These are phyloP conservation scores for Setophaga coronata DNA, from an alignment of 2,113 vertebrate genomes.

Conservation along the genomic window DNA sequence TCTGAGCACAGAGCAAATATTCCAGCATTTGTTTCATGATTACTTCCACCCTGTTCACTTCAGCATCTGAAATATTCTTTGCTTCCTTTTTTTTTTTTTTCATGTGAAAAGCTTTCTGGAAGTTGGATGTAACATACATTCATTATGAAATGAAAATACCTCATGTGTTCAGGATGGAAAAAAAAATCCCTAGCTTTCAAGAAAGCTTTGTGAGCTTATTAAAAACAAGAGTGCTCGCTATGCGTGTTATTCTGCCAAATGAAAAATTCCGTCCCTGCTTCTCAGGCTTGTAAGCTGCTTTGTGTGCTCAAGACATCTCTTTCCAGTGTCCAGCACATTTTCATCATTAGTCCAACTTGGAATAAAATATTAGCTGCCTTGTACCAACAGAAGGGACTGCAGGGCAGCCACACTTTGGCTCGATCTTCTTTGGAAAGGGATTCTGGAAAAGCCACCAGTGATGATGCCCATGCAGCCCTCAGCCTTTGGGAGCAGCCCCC, in stretches of 20 bases:
- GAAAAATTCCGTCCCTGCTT: conserved; percentile 25
- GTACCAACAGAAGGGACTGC: neutral
- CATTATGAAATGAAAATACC: conserved; percentile 56
- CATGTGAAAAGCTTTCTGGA: conserved; percentile 32
- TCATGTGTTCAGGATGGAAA: conserved; percentile 35
- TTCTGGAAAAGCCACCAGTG: neutral
- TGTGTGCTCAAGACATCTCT: neutral
- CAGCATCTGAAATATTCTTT: conserved; percentile 10
- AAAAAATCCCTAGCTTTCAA: conserved; percentile 52
- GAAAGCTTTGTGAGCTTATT: conserved; percentile 61
- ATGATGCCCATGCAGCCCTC: neutral
- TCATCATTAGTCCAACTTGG: neutral
- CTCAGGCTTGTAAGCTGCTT: conserved; percentile 20
- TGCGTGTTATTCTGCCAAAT: neutral
- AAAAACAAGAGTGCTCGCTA: neutral
- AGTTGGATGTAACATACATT: conserved; percentile 29
- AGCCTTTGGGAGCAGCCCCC: neutral
- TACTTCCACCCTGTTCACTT: neutral
- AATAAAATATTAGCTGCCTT: neutral
- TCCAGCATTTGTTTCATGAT: neutral
- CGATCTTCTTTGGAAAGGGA: neutral
- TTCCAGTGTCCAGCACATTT: conserved; percentile 5
- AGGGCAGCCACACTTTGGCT: neutral
- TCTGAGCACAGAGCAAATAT: neutral
- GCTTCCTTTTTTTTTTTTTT: neutral